Evolutionary conservation across 1,140 invertebrate species (phyloP), one percentile per base, ranked within the genome.

Genomic region (Atta colombica): DNA sequence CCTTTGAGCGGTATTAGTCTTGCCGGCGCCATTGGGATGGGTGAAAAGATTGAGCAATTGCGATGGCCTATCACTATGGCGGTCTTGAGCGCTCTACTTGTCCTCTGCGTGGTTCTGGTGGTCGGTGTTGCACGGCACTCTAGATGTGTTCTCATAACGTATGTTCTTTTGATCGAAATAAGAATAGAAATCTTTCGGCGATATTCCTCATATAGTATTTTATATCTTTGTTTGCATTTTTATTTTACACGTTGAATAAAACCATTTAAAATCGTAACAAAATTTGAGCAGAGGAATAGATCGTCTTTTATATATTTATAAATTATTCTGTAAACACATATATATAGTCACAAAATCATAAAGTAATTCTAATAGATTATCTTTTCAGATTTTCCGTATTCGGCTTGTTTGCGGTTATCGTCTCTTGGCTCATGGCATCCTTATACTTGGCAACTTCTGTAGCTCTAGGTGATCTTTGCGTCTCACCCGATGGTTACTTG

Each of bases 371-470:
- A 10, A 84, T 25, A 49, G 14, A 61, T 49, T 35, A 51, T 49
- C 4, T 28, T 61, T 88, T 66, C 86, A 97, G 97, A 89, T 97
- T 97, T 89, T 97, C 97, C 91, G 98, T 98, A 51, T 98, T 98
- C 91, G 98, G 98, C 45, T 95, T 99, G 74, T 96, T 98, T 86
- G 98, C 98, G 61, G 97, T 99, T n/a, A 98, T 99, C 88, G 97
- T 98, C 86, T 98, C 98, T 87, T 99, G 98, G 97, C 95, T 98
- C 75, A 97, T 98, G 95, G 97, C 98, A 28, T 98, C 98, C 66
- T 93, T 98, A 35, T 98, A 98, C 95, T 95, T 98, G 71, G 97
- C 97, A 35, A 96, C 97, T 16, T 97, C 97, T 68, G 98, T 98
- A 91, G 98, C 97, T 74, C 95, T 98, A 0, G 97, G 97, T 21